Percentiles rank a stretch among this genome's conserved stretches.
These are phyloP conservation scores for Lophotis ruficrista DNA, from an alignment of 2,113 vertebrate genomes.

Conservation along the genomic window DNA sequence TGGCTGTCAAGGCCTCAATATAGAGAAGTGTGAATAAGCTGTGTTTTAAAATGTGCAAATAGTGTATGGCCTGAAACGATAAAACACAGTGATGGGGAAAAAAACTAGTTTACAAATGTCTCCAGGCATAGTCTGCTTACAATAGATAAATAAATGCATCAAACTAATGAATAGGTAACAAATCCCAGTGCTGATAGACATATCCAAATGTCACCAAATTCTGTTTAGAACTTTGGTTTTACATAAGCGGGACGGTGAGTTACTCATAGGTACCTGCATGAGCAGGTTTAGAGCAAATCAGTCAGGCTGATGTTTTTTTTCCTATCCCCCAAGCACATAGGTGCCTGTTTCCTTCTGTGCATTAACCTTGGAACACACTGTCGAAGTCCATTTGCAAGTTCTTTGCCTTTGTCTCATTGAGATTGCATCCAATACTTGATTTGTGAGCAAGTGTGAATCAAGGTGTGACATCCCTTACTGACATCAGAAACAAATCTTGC, in stretches of 20 bases:
- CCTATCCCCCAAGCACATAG: fast-evolving
- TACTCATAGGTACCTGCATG: background rate
- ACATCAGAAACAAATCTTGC: background rate
- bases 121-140: background rate
- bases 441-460: background rate
- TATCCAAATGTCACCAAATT: background rate
- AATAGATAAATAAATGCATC: background rate
- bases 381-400: background rate
- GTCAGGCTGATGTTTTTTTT: background rate
- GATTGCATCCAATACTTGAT: background rate
- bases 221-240: background rate
- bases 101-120: background rate
- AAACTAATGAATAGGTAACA: background rate
- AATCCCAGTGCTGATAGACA: background rate
- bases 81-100: background rate
- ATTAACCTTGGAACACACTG: background rate
- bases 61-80: background rate
- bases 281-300: background rate
- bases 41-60: background rate
- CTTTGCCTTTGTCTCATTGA: background rate
- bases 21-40: background rate
- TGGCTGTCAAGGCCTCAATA: background rate
- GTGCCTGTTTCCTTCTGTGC: background rate
- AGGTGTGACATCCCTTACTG: background rate
- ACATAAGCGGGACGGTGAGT: fast-evolving